Evolutionary conservation across 2,113 vertebrate genomes (phyloP), one percentile per base, ranked within the genome.

Genomic region (Daphoenositta chrysoptera): DNA sequence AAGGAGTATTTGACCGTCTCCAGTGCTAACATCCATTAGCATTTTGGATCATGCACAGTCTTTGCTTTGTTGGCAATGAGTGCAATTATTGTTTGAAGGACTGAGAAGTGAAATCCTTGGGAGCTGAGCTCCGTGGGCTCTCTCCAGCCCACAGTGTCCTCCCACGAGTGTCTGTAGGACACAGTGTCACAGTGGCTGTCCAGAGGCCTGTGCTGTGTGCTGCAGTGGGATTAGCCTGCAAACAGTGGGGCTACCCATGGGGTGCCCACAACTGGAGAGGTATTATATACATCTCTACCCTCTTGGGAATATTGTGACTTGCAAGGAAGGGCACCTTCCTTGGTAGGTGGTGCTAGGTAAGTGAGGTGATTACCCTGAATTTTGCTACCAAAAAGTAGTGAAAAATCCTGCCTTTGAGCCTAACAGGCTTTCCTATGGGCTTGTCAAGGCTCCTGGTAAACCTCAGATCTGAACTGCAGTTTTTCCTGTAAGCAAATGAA

Each of bases 241-340:
- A 58, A 53, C 0, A 1, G 13, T 7, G 5, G 19, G 40, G 16
- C 8, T 54, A 39, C 10, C 21, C 40, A 22, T 1, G 6, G 42
- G 14, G 15, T 14, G 12, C 17, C 68, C 3, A 1, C 42, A 40
- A 1, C 14, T 27, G 23, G 42, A 56, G 18, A 31, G 40, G 21
- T 48, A 9, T 21, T 53, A 6, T 9, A n/a, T 5, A n/a, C 26
- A 78, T 27, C 40, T 77, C 16, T 35, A 66, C 14, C 13, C 30
- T 54, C 6, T 6, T 16, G 23, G 44, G 16, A 70, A 30, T 15
- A 6, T 11, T 1, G 1, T 15, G 14, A 42, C 42, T 73, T 77
- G 64, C 26, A 70, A 56, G 30, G 35, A 39, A 77, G 24, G 45
- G 11, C 33, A 51, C 8, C 48, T 64, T 56, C 40, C 18, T 23